Evolutionary conservation across 2,113 vertebrate genomes (phyloP).

Genomic region (Carassius gibelio): DNA sequence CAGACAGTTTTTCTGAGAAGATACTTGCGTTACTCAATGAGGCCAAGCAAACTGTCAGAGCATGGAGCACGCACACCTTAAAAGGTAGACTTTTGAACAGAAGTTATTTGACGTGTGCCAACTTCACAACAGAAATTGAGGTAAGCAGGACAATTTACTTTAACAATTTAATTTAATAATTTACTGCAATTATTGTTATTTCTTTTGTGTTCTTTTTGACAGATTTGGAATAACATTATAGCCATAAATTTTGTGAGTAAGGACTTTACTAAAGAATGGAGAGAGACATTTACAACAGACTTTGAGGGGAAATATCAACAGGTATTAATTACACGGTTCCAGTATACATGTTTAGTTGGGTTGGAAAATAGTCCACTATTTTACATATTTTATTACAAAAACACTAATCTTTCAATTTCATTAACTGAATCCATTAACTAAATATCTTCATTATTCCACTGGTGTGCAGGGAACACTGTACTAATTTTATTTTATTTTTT

Average conservation of each 20-base stretch:
- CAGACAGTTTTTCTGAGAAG: slow-evolving; percentile 13
- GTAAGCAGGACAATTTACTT: slow-evolving; percentile 56
- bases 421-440: too few relatives aligned
- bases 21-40: slow-evolving; percentile 41
- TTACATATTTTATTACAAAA: too few relatives aligned
- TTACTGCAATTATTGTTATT: too few relatives aligned
- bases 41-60: slow-evolving; percentile 56
- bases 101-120: rapidly evolving
- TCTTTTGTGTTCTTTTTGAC: neutral
- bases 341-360: too few relatives aligned
- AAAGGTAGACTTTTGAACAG: slow-evolving; percentile 29
- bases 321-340: slow-evolving; percentile 66
- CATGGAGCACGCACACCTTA: slow-evolving; percentile 64
- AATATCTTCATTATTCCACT: neutral
- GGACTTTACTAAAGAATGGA: slow-evolving; percentile 76
- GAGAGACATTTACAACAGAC: slow-evolving; percentile 70
- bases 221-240: slow-evolving; percentile 83
- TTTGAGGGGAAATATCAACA: slow-evolving; percentile 80
- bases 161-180: too few relatives aligned
- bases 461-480: neutral
- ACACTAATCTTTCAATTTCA: too few relatives aligned
- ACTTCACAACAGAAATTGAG: slow-evolving; percentile 60
- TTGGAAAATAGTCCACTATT: too few relatives aligned
- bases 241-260: slow-evolving; percentile 73
- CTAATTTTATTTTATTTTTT: neutral